Base-by-base conservation (phyloP, 2,113 vertebrate species). In the Petrocephalus zakoni region DNA sequence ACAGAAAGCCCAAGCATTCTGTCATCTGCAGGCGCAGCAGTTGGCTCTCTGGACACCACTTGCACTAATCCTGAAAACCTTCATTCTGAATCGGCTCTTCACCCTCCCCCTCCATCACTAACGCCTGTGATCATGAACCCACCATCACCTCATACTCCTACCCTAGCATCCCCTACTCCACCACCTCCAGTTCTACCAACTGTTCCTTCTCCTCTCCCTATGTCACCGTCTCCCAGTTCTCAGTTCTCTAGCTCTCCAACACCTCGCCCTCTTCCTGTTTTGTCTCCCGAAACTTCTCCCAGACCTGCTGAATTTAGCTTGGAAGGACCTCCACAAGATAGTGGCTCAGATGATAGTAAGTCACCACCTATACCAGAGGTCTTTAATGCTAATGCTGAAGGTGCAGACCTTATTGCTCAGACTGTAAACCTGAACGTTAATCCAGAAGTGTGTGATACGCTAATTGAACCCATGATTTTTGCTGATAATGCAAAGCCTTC, bases 231-330 rank as follows among this genome's bases (percentile, higher is more conserved):
- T 19, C 96, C 97, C 0, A 96, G 96, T 0, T 96, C 97, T 0
- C 96, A 96, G 88, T 96, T 96, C 3, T 95, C 94, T n/a, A 94
- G 96, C 90, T 91, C 90, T 2, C 92, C 96, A 0, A 89, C 94
- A 1, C 95, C 94, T 64, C 97, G 96, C 88, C 95, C 97, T 0
- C 96, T 98, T 2, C 97, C 98, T 0, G 91, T 98, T 61, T 96
- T 99, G n/a, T 98, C 97, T 2, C 97, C 97, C 1, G 97, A 98
- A 0, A 94, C 96, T 92, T 98, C 97, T 34, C 97, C 97, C 17
- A 95, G 94, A 51, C 95, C 95, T 0, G 94, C 87, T 22, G 92
- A 93, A 82, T 75, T 95, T 37, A 94, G 94, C 42, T 17, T 87
- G 37, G 88, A 90, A 37, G 88, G 91, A 37, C 51, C 61, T 86